phyloP scores from a whole-genome alignment of 2,888 invertebrate genomes.

The Drosophila merina region DNA sequence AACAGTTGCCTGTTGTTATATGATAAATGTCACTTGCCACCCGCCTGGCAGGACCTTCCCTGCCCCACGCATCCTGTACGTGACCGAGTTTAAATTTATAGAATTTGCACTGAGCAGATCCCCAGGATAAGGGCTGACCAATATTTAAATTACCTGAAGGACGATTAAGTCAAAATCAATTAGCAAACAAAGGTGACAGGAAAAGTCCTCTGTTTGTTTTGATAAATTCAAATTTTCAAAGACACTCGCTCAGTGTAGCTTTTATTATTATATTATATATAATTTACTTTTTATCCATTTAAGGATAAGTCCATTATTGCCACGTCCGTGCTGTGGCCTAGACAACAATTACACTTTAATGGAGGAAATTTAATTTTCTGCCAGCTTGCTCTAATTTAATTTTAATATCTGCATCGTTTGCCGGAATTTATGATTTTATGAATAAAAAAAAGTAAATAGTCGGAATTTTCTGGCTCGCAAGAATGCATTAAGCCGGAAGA shows the following conservation, averaged over 20 bases:
- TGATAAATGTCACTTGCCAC: constrained; percentile 38
- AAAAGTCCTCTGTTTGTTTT: not conserved
- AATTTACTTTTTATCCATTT: constrained; percentile 10
- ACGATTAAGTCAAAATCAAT: constrained; percentile 33
- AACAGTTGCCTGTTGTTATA: constrained; percentile 63
- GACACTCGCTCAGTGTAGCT: not conserved
- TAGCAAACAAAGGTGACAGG: constrained; percentile 31
- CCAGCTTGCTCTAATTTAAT: constrained; percentile 45
- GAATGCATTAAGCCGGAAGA: constrained; percentile 42
- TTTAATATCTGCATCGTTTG: constrained; percentile 22
- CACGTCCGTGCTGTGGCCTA: constrained; percentile 9
- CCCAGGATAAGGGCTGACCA: constrained; percentile 27
- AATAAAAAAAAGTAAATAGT: constrained; percentile 50
- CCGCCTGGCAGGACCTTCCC: not conserved
- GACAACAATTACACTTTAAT: constrained; percentile 46
- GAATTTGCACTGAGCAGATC: constrained; percentile 42
- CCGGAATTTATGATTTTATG: not conserved
- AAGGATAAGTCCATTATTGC: constrained; percentile 17
- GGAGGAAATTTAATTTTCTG: constrained; percentile 51
- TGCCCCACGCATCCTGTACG: constrained; percentile 33
- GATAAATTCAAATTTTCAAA: constrained; percentile 4
- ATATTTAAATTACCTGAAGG: constrained; percentile 33
- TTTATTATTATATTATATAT: not conserved
- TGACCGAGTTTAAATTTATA: constrained; percentile 63
- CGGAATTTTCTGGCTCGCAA: constrained; percentile 22